Evolutionary conservation across 2,113 vertebrate genomes (phyloP).

Genomic region (Macquaria australasica): DNA sequence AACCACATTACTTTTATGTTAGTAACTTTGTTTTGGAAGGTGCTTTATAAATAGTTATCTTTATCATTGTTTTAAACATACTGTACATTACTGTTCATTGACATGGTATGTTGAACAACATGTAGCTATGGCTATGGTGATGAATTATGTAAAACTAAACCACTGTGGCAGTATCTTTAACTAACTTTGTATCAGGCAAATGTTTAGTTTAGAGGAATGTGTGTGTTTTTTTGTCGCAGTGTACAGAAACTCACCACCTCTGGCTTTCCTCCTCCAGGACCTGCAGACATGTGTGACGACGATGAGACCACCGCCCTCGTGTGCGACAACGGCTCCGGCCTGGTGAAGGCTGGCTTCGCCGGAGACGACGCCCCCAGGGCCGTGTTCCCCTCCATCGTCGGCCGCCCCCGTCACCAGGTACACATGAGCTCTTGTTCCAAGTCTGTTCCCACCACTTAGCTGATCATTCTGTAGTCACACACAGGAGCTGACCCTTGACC

Average conservation of each 20-base stretch:
- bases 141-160: too few relatives aligned
- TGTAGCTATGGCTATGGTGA: not conserved
- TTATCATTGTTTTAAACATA: not conserved
- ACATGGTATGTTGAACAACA: not conserved
- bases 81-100: not conserved
- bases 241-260: not conserved
- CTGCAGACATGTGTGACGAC: slow-evolving; percentile 93
- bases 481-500: not conserved
- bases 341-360: slow-evolving; percentile 96
- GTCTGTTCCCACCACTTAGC: too few relatives aligned
- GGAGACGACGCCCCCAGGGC: slow-evolving; percentile 96
- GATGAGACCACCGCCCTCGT: slow-evolving; percentile 96
- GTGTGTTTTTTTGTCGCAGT: too few relatives aligned
- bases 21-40: too few relatives aligned
- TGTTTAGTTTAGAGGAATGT: too few relatives aligned
- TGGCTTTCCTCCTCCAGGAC: slow-evolving; percentile 62
- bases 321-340: slow-evolving; percentile 96
- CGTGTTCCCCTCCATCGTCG: slow-evolving; percentile 97
- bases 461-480: not conserved
- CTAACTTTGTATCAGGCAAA: too few relatives aligned
- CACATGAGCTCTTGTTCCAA: not conserved
- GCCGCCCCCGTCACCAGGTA: slow-evolving; percentile 96
- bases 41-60: too few relatives aligned
- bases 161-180: too few relatives aligned
- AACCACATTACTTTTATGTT: too few relatives aligned